Evolutionary conservation across 2,113 vertebrate species (phyloP).

Genomic region (Hyaena hyaena): DNA sequence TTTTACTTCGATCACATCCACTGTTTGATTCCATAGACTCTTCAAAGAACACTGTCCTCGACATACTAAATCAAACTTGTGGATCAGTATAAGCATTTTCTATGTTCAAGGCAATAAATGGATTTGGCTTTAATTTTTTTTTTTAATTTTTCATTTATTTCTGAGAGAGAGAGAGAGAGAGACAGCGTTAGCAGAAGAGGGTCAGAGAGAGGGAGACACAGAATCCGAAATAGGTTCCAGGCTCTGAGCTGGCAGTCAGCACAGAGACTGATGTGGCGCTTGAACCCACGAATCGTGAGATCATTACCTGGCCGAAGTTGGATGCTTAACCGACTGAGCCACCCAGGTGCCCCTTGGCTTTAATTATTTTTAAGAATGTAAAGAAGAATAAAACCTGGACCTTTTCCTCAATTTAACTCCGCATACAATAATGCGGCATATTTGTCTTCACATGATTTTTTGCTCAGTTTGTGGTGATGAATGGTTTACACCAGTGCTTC

Average conservation of each 20-base stretch:
- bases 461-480: not conserved
- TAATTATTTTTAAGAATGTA: constrained; percentile 32
- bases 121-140: constrained; percentile 33
- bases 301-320: too few relatives aligned
- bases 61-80: constrained; percentile 11
- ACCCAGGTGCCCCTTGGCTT: not conserved
- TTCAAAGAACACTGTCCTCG: constrained; percentile 10
- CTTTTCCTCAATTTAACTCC: constrained; percentile 20
- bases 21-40: not conserved
- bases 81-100: constrained; percentile 46
- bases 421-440: not conserved
- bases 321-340: too few relatives aligned
- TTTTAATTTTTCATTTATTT: too few relatives aligned
- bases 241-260: too few relatives aligned
- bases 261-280: too few relatives aligned
- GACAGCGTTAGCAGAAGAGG: too few relatives aligned
- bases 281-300: too few relatives aligned
- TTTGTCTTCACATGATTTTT: not conserved
- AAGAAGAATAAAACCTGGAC: not conserved
- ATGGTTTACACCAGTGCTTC: not conserved
- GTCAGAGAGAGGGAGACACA: too few relatives aligned
- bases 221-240: too few relatives aligned
- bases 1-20: constrained; percentile 2
- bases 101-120: constrained; percentile 16
- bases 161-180: too few relatives aligned